Base-by-base conservation (phyloP, 2,888 invertebrate species). In the Ophion slaviceki region DNA sequence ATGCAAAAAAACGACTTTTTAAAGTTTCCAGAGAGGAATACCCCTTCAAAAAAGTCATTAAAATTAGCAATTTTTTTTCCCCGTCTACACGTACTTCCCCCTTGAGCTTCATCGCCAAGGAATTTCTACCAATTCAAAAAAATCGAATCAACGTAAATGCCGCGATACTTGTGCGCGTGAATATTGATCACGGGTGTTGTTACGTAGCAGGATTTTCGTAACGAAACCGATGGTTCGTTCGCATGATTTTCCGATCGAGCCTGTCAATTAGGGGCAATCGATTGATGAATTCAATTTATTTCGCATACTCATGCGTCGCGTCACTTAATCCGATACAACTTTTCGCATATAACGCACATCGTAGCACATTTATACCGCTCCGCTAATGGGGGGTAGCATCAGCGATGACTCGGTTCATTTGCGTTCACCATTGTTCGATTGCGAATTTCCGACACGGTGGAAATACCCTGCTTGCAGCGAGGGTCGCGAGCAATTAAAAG, bases 401-500 rank as follows among this genome's bases (percentile, higher is more conserved):
- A 72, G 59, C 59, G 36, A 72, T 53, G 53, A 53, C 70, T 70
- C 47, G 47, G 28, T 70, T 53, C 70, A 70, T 70, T 70, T 70
- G 70, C 53, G 53, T 70, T 70, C 53, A 53, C 70, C 70, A 70
- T 14, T 28, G 70, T 53, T 70, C 70, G 28, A 70, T 70, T 53
- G 53, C 28, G 53, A 70, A 70, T 70, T 53, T 28, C 17, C 53
- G 59, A 72, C 36, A 36, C 32, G 36, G 20, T 28, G 28, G 59
- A 72, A 59, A 57, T 36, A 28, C 24, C 53, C 53, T 53, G 4
- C 17, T 17, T 5, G 3, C 4, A 53, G 53, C 14, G 53, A 14
- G 17, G 4, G 5, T 53, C 53, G 2, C 5, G 53, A 53, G 53
- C 53, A 53, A 53, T 53, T 14, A 53, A 3, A 17, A 17, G 2